Evolutionary conservation across 2,888 invertebrate species (phyloP), one percentile per base, ranked within the genome.

Genomic region (Pocota personata): DNA sequence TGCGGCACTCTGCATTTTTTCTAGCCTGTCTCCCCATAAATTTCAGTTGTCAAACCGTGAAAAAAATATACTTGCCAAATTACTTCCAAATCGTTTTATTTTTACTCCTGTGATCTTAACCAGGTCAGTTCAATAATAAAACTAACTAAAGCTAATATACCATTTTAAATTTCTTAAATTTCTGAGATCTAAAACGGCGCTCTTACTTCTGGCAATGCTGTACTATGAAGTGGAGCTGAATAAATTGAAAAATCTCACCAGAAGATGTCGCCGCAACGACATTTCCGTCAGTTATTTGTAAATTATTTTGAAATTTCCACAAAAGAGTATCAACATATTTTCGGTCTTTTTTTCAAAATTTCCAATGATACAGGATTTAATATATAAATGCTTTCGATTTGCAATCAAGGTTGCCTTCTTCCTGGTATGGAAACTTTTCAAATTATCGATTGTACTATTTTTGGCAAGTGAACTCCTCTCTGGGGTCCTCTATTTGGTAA

Each of bases 401-500:
- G 3, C 52, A 10, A 7, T 52, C 7, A 35, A 24, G 12, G 0
- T 60, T 5, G 0, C 32, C 0, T 10, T 14, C 0, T 77, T 24
- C 24, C 10, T 69, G 4, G 21, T 50, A 5, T 60, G 58, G 19
- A 71, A 35, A 16, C n/a, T 79, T 1, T 50, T 79, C 2, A 64
- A 79, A 50, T 16, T 79, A 10, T 58, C 73, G 2, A 16, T 72
- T 16, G 3, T 73, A 3, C 24, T 66, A 1, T 58, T 66, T 27
- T 4, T 79, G 4, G 73, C 48, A 12, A 46, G 32, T 32, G 73
- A 66, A 58, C n/a, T 73, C 3, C 40, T 66, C 0, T 32, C 66
- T 6, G 73, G 37, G 21, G 3, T 58, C 8, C 16, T 21, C 5
- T 50, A 58, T 79, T 46, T 58, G 73, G 79, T 79, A 40, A 24